Evolutionary conservation across 2,888 invertebrate genomes (phyloP).

Genomic region (Parthenolecanium corni): DNA sequence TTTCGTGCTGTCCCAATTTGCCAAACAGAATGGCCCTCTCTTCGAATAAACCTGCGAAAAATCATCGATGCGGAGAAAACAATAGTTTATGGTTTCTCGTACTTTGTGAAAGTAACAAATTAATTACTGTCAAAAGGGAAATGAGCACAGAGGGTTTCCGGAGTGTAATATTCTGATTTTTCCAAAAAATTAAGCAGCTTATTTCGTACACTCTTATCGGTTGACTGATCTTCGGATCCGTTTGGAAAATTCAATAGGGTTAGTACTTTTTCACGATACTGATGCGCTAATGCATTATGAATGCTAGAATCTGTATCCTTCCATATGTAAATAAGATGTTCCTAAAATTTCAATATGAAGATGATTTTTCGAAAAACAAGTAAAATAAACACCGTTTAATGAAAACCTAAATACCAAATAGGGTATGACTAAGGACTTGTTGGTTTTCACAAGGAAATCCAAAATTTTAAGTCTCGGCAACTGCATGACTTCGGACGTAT

Average conservation of each 20-base stretch:
- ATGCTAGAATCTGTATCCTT: slow-evolving; percentile 70
- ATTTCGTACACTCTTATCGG: slow-evolving; percentile 45
- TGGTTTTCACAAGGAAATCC: slow-evolving; percentile 73
- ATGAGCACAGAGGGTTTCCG: slow-evolving; percentile 73
- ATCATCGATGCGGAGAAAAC: not conserved
- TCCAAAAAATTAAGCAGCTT: slow-evolving; percentile 69
- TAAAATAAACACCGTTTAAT: not conserved
- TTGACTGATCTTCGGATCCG: slow-evolving; percentile 41
- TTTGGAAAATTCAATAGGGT: slow-evolving; percentile 40
- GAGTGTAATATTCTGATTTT: slow-evolving; percentile 66
- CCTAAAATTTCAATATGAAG: slow-evolving; percentile 41
- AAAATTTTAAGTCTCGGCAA: slow-evolving; percentile 79
- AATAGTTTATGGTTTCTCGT: not conserved
- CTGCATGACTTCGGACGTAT: slow-evolving; percentile 73
- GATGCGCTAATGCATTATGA: slow-evolving; percentile 81
- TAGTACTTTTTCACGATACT: slow-evolving; percentile 63
- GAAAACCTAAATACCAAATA: slow-evolving; percentile 52
- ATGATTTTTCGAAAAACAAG: not conserved
- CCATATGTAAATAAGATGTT: slow-evolving; percentile 86
- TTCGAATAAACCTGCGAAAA: slow-evolving; percentile 56
- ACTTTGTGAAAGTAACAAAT: not conserved
- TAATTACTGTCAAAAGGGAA: slow-evolving; percentile 61
- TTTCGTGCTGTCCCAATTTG: slow-evolving; percentile 78
- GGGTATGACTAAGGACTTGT: slow-evolving; percentile 70
- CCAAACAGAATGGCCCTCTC: slow-evolving; percentile 92